Conservation (phyloP, 2,797 vertebrate genomes). For the Microhierax caerulescens region DNA sequence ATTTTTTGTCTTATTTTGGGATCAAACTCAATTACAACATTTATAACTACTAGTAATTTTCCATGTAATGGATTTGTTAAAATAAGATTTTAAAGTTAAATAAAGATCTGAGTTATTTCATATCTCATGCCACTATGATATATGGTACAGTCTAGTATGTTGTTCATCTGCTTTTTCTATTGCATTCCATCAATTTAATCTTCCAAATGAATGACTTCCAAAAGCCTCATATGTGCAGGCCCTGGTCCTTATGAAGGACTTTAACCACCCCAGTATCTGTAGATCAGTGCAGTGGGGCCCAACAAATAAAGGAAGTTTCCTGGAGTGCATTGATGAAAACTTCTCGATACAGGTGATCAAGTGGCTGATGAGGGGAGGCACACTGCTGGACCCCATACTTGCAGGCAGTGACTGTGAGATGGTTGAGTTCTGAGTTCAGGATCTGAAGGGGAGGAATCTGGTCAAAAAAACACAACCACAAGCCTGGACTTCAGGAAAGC, state of each 20-base stretch:
- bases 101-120: background rate
- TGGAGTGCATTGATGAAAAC: background rate
- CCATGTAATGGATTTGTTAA: background rate
- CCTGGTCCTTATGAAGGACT: rapidly evolving
- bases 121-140: background rate
- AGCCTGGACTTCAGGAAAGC: background rate
- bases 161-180: background rate
- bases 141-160: background rate
- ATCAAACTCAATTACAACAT: background rate
- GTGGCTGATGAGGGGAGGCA: background rate
- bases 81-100: background rate
- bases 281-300: background rate
- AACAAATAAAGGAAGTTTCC: background rate
- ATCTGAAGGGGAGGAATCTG: background rate
- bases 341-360: rapidly evolving
- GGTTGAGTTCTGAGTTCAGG: background rate
- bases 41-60: background rate
- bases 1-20: background rate
- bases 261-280: background rate
- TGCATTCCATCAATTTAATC: background rate
- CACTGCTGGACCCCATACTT: background rate
- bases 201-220: background rate
- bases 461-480: background rate
- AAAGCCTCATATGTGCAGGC: rapidly evolving
- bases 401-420: background rate